Evolutionary conservation across 2,113 vertebrate genomes (phyloP), one percentile per base, ranked within the genome.

Genomic region (Sclerurus mexicanus): DNA sequence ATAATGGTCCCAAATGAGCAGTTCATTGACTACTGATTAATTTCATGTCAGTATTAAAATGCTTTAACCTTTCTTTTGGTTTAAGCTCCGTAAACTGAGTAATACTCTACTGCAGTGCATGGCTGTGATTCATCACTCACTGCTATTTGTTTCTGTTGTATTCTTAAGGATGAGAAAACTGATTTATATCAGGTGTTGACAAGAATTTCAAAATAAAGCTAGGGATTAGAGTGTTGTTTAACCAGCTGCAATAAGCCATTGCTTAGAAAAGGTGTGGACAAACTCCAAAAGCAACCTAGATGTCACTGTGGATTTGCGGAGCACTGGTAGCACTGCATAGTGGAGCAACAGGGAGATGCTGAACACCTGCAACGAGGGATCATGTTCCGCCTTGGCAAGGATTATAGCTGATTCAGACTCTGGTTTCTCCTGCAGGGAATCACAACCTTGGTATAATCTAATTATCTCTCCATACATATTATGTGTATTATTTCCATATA

Each of bases 141-240:
- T 88, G 62, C 53, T 72, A 22, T 85, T 95, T 87, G 78, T 90
- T 95, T 88, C 75, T 80, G 27, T 56, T 90, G 22, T 31, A 40
- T 30, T 79, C 71, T 68, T 47, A 83, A 90, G 58, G 62, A 95
- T 85, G 62, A 84, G 67, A 83, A 86, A 96, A 77, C 37, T 58
- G 72, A 92, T 85, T 90, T 84, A 66, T 33, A 89, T 67, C 86
- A 88, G 76, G 79, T 68, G 75, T 58, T 9, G 5, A 83, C 31
- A 30, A 76, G 86, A 86, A 72, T 80, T 80, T 88, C 22, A 93
- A 89, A 92, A 73, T 77, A 96, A 94, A 90, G 80, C 53, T 64
- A 88, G 64, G 71, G 67, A 93, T 92, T 96, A 92, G 52, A 76
- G 67, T 10, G 59, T n/a, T 94, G 72, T 90, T 93, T 86, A 96